Evolutionary conservation across 2,113 vertebrate genomes (phyloP), one percentile per base, ranked within the genome.

Genomic region (Lota lota): DNA sequence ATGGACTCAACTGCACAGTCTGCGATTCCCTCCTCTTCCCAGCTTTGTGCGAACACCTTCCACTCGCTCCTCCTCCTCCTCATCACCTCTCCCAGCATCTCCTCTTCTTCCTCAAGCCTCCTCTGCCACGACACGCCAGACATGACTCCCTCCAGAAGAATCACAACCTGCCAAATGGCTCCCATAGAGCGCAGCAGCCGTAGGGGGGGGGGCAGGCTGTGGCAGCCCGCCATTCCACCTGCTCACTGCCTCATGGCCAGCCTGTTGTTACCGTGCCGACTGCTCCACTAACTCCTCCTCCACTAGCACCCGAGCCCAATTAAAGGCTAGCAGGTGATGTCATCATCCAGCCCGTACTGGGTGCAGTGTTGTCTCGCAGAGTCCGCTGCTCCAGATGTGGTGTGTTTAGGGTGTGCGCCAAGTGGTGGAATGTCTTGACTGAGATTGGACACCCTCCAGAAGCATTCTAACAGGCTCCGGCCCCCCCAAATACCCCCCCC

Each of bases 1-100:
- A 72, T 47, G 61, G 77, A 89, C 90, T 88, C 89, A 93, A 92
- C 91, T 92, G 91, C 76, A 78, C 92, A 82, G 85, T 80, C 79
- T 76, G 83, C 84, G 12, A 58, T 63, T 22, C 10, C 51, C 58
- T 78, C 68, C 73, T 81, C 68, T 63, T 77, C 74, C 84, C 79
- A 80, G 88, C 82, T 63, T 75, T 73, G 88, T 77, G 86, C 75
- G 80, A 90, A 81, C 79, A 82, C 75, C 75, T 78, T 90, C 83
- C 87, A 84, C 79, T 74, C 67, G 80, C 92, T 90, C 68, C 80
- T 86, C 78, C 87, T 33, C 69, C 79, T 86, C 77, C 87, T 92
- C 89, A 89, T 17, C 75, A 82, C 75, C 61, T 80, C 70, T 83
- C 90, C 80, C 61, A 91, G 73, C 79, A 79, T 69, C 50, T 81